Base-by-base conservation (phyloP, 2,888 invertebrate genomes). In the Lapara coniferarum region DNA sequence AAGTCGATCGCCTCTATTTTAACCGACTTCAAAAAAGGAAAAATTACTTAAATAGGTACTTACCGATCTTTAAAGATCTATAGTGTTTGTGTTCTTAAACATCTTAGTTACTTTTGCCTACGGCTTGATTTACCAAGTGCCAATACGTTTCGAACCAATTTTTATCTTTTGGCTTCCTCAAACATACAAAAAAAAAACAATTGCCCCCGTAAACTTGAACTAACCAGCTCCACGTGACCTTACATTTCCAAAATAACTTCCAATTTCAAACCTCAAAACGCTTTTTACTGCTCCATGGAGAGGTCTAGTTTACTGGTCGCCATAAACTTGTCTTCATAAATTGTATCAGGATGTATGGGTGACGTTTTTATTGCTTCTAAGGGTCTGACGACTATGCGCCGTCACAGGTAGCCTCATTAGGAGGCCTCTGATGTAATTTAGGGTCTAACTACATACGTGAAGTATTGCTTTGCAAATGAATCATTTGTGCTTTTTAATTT, bases 261-360 rank as follows among this genome's bases (percentile, higher is more conserved):
- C 0, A 13, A 4, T 13, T 56, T 30, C 12, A 12, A 19, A 16
- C 14, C 16, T 16, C 46, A n/a, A 59, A 44, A 46, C 19, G 10
- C 16, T 13, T 10, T 2, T 46, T 63, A 6, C 49, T 7, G 12
- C 7, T 46, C 59, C 55, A 52, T 56, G n/a, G 53, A 30, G 19
- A 59, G 76, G 2, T 59, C 79, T 73, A 55, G 4, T 56, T 72
- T 7, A 4, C 46, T 75, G 77, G 80, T 66, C 56, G 67, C 68
- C 69, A 73, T 73, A 75, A 74, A 75, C 72, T 73, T 74, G 63
- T 70, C 66, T 59, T 66, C 58, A 76, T 76, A 77, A 77, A 75
- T 77, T 72, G 66, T 30, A 14, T 25, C 19, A 53, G 71, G 70
- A 74, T 76, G 72, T 74, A 76, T 74, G 73, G 70, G 71, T 70